A percentile compares a stretch with the other conserved stretches of the same genome.
These are phyloP conservation scores for Pseudochirops cupreus DNA, from an alignment of 2,797 vertebrate genomes.

Conservation along the genomic window DNA sequence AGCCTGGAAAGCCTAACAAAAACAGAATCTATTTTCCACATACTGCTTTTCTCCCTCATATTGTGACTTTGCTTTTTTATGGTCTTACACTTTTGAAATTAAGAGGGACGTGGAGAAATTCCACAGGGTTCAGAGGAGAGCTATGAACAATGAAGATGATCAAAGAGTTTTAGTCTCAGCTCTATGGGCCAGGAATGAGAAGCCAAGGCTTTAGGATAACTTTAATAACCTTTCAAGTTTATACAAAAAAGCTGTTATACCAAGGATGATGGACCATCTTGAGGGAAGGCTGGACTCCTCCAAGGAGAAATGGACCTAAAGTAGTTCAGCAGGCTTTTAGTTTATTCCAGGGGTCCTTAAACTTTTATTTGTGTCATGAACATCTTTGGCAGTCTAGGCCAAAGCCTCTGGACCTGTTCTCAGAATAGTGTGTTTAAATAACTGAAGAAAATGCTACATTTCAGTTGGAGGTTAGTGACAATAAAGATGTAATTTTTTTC, in stretches of 20 bases:
- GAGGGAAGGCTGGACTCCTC: neutral
- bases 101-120: constrained; percentile 32
- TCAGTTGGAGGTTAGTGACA: neutral
- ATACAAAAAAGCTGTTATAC: neutral
- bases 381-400: neutral
- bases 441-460: neutral
- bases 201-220: neutral
- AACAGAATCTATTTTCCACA: neutral
- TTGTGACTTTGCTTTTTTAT: neutral
- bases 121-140: neutral
- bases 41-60: neutral
- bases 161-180: constrained; percentile 8
- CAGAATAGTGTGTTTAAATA: neutral
- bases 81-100: neutral
- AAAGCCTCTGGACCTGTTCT: neutral
- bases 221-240: neutral
- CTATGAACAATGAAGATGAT: constrained; percentile 9
- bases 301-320: neutral
- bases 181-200: constrained; percentile 39
- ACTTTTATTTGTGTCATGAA: neutral
- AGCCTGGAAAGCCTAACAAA: neutral
- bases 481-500: neutral
- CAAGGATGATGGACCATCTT: neutral
- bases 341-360: neutral
- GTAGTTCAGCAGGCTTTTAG: neutral